These are phyloP conservation scores for Calliopum simillimum DNA, from an alignment of 2,888 invertebrate genomes.

Conservation along the genomic window DNA sequence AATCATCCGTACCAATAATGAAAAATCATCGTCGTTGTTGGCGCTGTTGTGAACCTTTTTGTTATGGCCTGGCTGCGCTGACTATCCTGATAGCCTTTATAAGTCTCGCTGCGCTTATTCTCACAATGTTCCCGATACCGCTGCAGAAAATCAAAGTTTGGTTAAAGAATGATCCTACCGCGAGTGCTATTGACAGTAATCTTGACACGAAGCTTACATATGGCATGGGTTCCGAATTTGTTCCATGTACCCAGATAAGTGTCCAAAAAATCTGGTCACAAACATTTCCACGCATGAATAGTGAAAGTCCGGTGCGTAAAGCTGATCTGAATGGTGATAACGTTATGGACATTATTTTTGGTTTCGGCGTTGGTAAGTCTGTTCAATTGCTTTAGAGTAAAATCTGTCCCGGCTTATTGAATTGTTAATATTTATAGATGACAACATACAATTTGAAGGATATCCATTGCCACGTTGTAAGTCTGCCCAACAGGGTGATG, in stretches of 20 bases:
- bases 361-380: constrained; percentile 78
- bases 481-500: constrained; percentile 74
- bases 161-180: constrained; percentile 64
- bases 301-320: constrained; percentile 79
- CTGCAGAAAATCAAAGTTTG: constrained; percentile 73
- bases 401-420: not conserved
- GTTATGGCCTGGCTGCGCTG: constrained; percentile 74
- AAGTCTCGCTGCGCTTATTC: constrained; percentile 73
- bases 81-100: constrained; percentile 73
- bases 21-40: constrained; percentile 68
- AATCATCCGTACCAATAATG: constrained; percentile 70
- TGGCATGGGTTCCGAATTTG: constrained; percentile 60
- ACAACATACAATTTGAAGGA: constrained; percentile 69
- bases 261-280: constrained; percentile 73
- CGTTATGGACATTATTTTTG: constrained; percentile 78
- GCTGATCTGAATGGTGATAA: constrained; percentile 80
- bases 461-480: constrained; percentile 71
- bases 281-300: constrained; percentile 76
- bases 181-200: constrained; percentile 31
- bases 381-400: not conserved
- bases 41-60: constrained; percentile 74
- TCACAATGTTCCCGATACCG: constrained; percentile 76
- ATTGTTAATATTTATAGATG: constrained; percentile 51
- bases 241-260: constrained; percentile 65
- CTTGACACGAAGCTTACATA: constrained; percentile 45